These are phyloP conservation scores for Acanthiza pusilla DNA, from an alignment of 2,797 vertebrate species.

Conservation along the genomic window DNA sequence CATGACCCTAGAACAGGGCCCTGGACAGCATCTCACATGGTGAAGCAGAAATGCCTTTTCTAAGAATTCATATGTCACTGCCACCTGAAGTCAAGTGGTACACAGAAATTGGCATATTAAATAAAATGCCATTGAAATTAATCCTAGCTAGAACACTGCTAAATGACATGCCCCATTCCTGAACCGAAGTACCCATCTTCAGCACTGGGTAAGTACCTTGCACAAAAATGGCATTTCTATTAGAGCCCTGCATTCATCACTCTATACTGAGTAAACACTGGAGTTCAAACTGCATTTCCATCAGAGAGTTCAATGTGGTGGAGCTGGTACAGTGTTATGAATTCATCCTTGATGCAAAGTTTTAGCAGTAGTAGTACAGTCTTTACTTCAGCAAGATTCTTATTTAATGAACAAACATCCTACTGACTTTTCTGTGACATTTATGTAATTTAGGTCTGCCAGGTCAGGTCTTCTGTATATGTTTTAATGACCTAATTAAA, in stretches of 20 bases:
- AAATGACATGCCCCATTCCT: background rate
- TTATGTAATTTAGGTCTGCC: background rate
- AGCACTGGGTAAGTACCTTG: background rate
- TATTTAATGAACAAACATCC: background rate
- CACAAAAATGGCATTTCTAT: background rate
- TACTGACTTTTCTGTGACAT: background rate
- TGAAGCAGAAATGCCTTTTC: background rate
- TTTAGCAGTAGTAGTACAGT: background rate
- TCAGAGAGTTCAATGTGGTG: background rate
- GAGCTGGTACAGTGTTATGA: background rate
- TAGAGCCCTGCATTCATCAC: background rate
- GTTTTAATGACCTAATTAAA: background rate
- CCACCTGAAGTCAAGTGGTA: background rate
- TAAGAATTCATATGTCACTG: background rate
- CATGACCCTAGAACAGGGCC: background rate
- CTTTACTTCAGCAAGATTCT: background rate
- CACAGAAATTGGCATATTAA: background rate
- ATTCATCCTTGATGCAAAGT: background rate
- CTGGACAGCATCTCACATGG: background rate
- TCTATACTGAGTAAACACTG: background rate
- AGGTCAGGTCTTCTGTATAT: background rate
- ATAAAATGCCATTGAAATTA: background rate
- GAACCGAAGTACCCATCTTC: background rate
- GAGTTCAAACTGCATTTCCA: background rate
- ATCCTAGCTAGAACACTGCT: background rate